These are phyloP conservation scores for Atta cephalotes DNA, from an alignment of 1,140 invertebrate genomes.

Conservation along the genomic window DNA sequence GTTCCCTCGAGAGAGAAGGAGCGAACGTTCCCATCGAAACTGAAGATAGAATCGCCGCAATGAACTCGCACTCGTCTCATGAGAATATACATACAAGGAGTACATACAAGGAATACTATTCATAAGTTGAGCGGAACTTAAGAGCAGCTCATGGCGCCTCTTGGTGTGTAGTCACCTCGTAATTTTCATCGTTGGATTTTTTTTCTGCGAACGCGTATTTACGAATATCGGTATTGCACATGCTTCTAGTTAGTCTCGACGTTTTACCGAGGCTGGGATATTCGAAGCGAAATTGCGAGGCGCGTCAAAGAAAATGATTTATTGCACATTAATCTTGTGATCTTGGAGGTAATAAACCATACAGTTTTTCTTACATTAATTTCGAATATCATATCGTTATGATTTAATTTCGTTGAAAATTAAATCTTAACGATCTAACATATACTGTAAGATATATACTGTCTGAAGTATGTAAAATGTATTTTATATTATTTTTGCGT, in stretches of 20 bases:
- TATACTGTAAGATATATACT: too few species aligned
- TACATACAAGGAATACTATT: conserved; percentile 74
- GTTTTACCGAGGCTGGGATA: background rate
- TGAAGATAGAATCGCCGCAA: conserved; percentile 69
- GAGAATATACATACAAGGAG: conserved; percentile 26
- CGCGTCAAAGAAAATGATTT: conserved; percentile 26
- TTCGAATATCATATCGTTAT: conserved; percentile 2
- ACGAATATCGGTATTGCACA: conserved; percentile 60
- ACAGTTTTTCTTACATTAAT: background rate
- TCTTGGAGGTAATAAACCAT: conserved; percentile 17
- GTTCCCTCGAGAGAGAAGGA: conserved; percentile 16
- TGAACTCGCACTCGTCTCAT: conserved; percentile 55
- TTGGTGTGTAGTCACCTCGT: conserved; percentile 61
- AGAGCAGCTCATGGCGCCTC: conserved; percentile 44
- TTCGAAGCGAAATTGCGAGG: conserved; percentile 14
- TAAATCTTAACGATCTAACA: too few species aligned
- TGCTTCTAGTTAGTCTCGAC: background rate
- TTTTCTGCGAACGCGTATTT: conserved; percentile 31
- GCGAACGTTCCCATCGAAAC: conserved; percentile 33
- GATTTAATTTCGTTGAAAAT: background rate
- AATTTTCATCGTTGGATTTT: conserved; percentile 59
- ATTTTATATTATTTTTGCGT: background rate
- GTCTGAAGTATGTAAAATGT: background rate
- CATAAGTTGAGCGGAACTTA: conserved; percentile 58
- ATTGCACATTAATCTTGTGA: conserved; percentile 22